Base-by-base conservation (phyloP, 1,140 invertebrate genomes). In the Drosophila rhopaloa region DNA sequence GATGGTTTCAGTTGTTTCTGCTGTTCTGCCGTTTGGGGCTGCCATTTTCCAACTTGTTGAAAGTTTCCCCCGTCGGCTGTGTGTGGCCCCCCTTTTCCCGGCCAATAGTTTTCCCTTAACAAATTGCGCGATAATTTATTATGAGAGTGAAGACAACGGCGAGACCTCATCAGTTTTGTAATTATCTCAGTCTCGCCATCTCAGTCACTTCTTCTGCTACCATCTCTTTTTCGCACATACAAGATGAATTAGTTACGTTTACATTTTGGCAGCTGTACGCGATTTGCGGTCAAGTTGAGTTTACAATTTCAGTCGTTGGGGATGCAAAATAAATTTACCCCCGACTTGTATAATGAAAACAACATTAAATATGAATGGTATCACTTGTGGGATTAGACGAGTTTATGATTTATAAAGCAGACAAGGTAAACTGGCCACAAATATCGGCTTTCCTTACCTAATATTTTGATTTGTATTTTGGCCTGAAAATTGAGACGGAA, bases 91-190 rank as follows among this genome's bases (percentile, higher is more conserved):
- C 13, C 11, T 29, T 10, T n/a, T 6, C 38, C 14, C 16, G 5
- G 2, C 47, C 40, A 67, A 66, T 74, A 79, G 75, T 77, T 77
- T 76, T 55, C 63, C 74, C 41, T 71, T 73, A 62, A 66, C 59
- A 68, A 80, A 80, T 70, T 76, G 62, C 59, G 68, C 58, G 55
- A 79, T 83, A 79, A 81, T 79, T 83, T 81, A 81, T 81, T 68
- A 53, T 41, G 35, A 56, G 47, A 16, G 37, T 50, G 29, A 67
- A 68, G 63, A 55, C 67, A 40, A 35, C 67, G 19, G 61, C 32
- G 29, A 40, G 70, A 74, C 51, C 61, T 57, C 50, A 76, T 75
- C 51, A 56, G 51, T 58, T 50, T 61, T 48, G 56, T 79, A 79
- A 80, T 79, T 79, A 80, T 68, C 60, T 47, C 53, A 19, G 60